A percentile compares a stretch with the other conserved stretches of the same genome.
Evolutionary conservation across 2,113 vertebrate genomes (phyloP).

Genomic region (Oreochromis tanganicae): DNA sequence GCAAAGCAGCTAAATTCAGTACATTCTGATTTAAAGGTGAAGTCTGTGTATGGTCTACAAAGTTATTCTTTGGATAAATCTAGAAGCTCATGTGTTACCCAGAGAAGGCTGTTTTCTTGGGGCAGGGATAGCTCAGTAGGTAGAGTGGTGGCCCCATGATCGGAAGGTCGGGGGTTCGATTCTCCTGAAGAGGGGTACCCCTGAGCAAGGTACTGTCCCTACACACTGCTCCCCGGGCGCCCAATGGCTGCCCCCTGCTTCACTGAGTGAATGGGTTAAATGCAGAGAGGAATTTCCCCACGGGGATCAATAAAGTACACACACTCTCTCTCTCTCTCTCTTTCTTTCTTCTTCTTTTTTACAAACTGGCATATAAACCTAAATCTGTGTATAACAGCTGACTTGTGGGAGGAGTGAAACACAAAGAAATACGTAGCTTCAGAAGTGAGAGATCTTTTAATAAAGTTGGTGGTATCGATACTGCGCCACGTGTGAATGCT

Average conservation of each 20-base stretch:
- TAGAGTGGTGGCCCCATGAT: no score
- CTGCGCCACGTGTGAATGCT: neutral
- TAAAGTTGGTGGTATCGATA: neutral
- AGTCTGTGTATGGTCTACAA: neutral
- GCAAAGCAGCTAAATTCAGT: neutral
- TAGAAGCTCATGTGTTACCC: fast-evolving
- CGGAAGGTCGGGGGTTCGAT: no score
- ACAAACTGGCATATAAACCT: neutral
- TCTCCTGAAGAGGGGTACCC: no score
- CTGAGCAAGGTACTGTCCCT: no score
- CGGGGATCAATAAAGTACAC: no score
- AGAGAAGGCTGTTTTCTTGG: neutral
- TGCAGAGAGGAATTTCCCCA: no score
- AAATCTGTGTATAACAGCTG: neutral
- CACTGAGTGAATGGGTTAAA: no score
- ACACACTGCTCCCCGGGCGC: no score
- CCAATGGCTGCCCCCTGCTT: no score
- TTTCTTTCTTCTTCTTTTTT: no score
- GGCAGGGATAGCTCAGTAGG: no score
- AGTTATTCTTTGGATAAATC: neutral
- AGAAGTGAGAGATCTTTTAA: neutral
- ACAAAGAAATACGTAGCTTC: neutral
- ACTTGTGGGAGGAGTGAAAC: neutral
- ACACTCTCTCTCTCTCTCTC: no score
- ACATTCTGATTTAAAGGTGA: neutral